Evolutionary conservation across 2,888 invertebrate species (phyloP).

Genomic region (Agrochola circellaris): DNA sequence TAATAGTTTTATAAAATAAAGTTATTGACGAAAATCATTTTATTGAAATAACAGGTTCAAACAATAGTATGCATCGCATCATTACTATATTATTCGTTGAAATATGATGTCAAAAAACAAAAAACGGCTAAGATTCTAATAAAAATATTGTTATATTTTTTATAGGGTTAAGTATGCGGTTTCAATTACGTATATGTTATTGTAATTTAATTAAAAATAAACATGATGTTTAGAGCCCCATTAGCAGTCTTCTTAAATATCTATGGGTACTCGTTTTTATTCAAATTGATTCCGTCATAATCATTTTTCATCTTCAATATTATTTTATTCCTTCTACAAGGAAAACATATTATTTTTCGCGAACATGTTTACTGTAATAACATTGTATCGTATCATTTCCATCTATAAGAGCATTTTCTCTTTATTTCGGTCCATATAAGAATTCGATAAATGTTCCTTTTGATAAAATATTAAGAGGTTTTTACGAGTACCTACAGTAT

Average conservation of each 20-base stretch:
- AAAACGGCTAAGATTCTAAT: no score
- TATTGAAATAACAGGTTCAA: no score
- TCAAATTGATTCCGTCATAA: not conserved
- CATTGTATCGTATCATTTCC: not conserved
- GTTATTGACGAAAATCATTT: no score
- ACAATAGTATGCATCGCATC: no score
- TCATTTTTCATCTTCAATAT: not conserved
- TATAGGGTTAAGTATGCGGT: no score
- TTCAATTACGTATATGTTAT: no score
- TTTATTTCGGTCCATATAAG: not conserved
- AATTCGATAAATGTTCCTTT: not conserved
- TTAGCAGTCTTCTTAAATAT: not conserved
- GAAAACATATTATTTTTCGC: not conserved
- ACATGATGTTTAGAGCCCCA: not conserved
- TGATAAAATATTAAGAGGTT: slow-evolving; percentile 3
- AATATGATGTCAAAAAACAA: no score
- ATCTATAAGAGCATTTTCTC: not conserved
- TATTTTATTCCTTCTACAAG: not conserved
- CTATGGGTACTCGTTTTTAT: not conserved
- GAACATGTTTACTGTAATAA: not conserved
- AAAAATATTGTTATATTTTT: no score
- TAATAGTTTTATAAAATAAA: no score
- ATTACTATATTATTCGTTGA: no score
- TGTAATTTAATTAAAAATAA: no score
- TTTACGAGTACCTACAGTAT: not conserved